Conservation (phyloP, 2,113 vertebrate genomes). For the Melanerpes formicivorus region DNA sequence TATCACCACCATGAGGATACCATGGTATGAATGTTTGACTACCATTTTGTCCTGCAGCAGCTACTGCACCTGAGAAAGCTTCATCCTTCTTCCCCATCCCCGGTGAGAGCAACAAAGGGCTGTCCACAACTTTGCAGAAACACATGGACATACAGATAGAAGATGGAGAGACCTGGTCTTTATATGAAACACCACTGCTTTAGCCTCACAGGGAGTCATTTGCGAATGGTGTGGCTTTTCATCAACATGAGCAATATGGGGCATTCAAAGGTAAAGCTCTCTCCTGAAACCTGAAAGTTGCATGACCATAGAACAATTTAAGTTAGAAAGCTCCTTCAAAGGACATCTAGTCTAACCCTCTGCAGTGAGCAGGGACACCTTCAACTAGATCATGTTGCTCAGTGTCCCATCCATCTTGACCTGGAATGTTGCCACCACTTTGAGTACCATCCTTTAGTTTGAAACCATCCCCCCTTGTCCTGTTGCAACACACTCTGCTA, state of each 20-base stretch:
- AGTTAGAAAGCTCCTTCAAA: background rate
- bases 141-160: background rate
- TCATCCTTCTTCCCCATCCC: background rate
- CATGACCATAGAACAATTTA: background rate
- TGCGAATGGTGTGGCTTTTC: background rate
- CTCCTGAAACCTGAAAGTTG: background rate
- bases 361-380: background rate
- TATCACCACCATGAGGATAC: background rate
- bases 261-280: background rate
- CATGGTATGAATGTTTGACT: rapidly evolving
- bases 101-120: background rate
- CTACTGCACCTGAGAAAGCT: background rate
- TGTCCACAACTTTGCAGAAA: background rate
- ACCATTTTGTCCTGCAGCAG: background rate
- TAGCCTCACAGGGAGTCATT: background rate
- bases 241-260: background rate
- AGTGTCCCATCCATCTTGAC: background rate
- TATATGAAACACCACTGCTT: background rate
- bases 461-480: background rate
- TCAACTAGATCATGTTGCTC: background rate
- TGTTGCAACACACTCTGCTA: background rate
- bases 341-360: no score
- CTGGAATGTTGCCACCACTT: background rate
- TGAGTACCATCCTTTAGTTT: background rate
- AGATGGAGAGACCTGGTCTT: background rate